A percentile compares a stretch with the other conserved stretches of the same genome.
phyloP scores from a whole-genome alignment of 2,888 invertebrate genomes.

The Cheilosia soror region DNA sequence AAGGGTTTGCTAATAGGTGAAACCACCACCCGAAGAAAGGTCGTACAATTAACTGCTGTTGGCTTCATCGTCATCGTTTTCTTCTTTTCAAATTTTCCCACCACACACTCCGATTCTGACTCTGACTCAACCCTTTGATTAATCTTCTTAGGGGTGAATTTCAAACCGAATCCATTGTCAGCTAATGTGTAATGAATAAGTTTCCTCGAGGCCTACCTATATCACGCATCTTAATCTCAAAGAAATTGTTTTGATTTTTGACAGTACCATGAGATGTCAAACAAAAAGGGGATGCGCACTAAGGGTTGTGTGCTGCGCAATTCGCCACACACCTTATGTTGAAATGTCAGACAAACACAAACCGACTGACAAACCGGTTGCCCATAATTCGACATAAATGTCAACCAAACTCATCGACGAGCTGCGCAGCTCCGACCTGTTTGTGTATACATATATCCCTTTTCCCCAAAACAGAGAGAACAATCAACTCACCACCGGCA shows the following conservation, averaged over 20 bases:
- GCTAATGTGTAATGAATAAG: constrained; percentile 11
- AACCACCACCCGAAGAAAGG: constrained; percentile 56
- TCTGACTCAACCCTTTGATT: constrained; percentile 47
- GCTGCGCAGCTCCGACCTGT: constrained; percentile 34
- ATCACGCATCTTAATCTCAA: constrained; percentile 37
- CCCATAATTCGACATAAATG: constrained; percentile 31
- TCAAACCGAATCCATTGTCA: neutral
- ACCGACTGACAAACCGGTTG: constrained; percentile 33
- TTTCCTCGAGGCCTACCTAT: constrained; percentile 2
- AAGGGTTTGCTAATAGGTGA: constrained; percentile 34
- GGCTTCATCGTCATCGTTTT: constrained; percentile 35
- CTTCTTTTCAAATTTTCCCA: neutral
- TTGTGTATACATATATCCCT: constrained; percentile 15
- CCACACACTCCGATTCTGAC: neutral
- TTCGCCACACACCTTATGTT: constrained; percentile 9
- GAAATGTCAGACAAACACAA: constrained; percentile 26
- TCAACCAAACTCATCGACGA: constrained; percentile 25
- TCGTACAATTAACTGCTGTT: constrained; percentile 47
- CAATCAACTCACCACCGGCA: neutral
- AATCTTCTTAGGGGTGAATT: neutral
- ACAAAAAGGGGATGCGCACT: constrained; percentile 12
- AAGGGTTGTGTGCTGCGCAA: constrained; percentile 53
- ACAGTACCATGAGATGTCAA: constrained; percentile 18
- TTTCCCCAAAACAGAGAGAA: neutral
- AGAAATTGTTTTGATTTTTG: constrained; percentile 35